Base-by-base conservation (phyloP, 2,888 invertebrate species). In the Lamellibrachia columna region DNA sequence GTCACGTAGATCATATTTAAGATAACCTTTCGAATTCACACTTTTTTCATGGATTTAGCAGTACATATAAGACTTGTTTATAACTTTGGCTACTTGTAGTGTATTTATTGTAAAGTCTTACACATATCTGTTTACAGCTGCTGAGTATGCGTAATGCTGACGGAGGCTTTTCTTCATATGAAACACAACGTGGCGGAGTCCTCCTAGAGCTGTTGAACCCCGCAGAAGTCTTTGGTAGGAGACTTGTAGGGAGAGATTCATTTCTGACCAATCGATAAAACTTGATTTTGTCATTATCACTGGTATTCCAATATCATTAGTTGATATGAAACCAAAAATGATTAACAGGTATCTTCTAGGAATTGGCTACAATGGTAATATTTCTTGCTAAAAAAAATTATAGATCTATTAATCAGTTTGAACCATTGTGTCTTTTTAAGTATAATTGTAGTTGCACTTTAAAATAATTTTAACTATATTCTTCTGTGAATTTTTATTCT, bases 121-220 rank as follows among this genome's bases (percentile, higher is more conserved):
- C 40, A 40, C 40, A 40, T 40, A 40, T 40, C 92, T 52, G 91
- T 92, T 93, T 92, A 90, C 94, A 95, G 95, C 92, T 96, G 55
- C 93, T 96, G 90, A 94, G 93, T 90, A 95, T 95, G 94, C 93
- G 92, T 92, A 95, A 95, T 91, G 53, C 93, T 92, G 95, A 95
- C 93, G 95, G 95, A n/a, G 96, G 96, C 7, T 95, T 95, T 94
- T 95, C 96, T 9, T 94, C 95, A 3, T 96, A 96, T 93, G 96
- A 96, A 93, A 93, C 93, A 3, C 95, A 95, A 92, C 94, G 96
- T 75, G 96, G 96, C 52, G 95, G 95, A 11, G 92, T 92, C 53
- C n/a, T 95, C 52, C 93, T 95, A 92, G 96, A 96, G 93, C 92
- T 95, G n/a, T 93, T 96, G 7, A 96, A 96, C 93, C 95, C 96